A percentile compares a stretch with the other conserved stretches of the same genome.
These are phyloP conservation scores for Drosophila orosa DNA, from an alignment of 1,140 invertebrate species.

Conservation along the genomic window DNA sequence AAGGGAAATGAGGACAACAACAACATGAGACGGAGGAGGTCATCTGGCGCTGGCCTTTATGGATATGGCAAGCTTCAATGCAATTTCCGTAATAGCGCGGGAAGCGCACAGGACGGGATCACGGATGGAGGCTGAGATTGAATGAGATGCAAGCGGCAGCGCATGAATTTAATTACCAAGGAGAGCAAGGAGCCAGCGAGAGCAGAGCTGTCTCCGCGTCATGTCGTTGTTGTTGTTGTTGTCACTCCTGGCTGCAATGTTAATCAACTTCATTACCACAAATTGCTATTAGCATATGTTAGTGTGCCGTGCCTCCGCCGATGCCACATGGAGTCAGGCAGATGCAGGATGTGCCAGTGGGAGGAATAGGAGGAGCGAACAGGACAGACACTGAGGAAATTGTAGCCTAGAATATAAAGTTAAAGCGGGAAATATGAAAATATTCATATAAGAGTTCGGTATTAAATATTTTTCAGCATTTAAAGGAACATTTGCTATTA, in stretches of 20 bases:
- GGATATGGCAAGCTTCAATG: conserved; percentile 65
- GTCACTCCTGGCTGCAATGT: conserved; percentile 80
- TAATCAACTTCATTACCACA: conserved; percentile 82
- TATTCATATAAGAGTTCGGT: neutral
- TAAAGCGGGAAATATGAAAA: neutral
- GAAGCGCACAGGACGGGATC: conserved; percentile 11
- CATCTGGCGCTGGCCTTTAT: conserved; percentile 37
- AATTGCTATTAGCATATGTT: conserved; percentile 83
- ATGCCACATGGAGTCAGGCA: conserved; percentile 14
- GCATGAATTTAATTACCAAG: conserved; percentile 79
- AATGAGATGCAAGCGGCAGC: conserved; percentile 58
- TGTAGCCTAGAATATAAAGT: too few relatives aligned
- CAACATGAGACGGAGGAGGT: conserved; percentile 26
- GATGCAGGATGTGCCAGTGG: neutral
- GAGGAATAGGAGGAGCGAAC: neutral
- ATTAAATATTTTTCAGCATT: neutral
- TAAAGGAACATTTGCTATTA: neutral
- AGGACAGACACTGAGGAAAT: conserved; percentile 1
- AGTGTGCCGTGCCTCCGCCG: conserved; percentile 63
- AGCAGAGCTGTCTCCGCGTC: conserved; percentile 12
- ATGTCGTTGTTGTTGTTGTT: conserved; percentile 63
- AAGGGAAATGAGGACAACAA: conserved; percentile 63
- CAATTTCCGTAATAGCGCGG: conserved; percentile 70
- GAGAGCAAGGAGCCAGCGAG: conserved; percentile 51
- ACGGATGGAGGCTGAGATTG: conserved; percentile 38